These are phyloP conservation scores for Euwallacea similis DNA, from an alignment of 1,140 invertebrate species.

Conservation along the genomic window DNA sequence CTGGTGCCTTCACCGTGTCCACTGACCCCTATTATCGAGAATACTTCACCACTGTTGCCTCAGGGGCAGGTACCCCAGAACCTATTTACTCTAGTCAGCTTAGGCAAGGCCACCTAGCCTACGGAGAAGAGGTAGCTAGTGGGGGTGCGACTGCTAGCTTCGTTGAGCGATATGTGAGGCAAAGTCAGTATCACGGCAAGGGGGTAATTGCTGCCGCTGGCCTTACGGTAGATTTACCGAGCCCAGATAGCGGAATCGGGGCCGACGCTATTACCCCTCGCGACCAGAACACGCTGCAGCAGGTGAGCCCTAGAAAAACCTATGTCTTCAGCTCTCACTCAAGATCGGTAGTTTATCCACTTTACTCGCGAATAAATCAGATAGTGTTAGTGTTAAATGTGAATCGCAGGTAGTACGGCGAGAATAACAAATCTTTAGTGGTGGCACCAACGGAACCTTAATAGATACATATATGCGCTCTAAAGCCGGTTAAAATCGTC, in stretches of 20 bases:
- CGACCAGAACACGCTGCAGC: slow-evolving; percentile 84
- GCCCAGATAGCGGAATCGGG: slow-evolving; percentile 89
- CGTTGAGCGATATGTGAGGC: slow-evolving; percentile 60
- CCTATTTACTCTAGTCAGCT: slow-evolving; percentile 58
- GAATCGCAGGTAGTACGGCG: too few relatives aligned
- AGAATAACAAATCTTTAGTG: too few relatives aligned
- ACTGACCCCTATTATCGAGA: slow-evolving; percentile 59
- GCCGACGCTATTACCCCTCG: slow-evolving; percentile 87
- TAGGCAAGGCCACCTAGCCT: slow-evolving; percentile 57
- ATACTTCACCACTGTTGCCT: slow-evolving; percentile 56
- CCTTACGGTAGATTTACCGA: slow-evolving; percentile 87
- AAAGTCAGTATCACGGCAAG: slow-evolving; percentile 57
- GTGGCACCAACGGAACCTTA: too few relatives aligned
- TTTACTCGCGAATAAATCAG: background rate
- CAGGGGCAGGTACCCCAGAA: slow-evolving; percentile 53
- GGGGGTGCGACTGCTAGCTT: slow-evolving; percentile 55
- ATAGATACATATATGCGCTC: too few relatives aligned
- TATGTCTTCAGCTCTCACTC: slow-evolving; percentile 25
- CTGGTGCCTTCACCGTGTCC: slow-evolving; percentile 52
- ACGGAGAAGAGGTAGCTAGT: slow-evolving; percentile 53
- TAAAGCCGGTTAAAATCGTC: too few relatives aligned
- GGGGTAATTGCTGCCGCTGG: slow-evolving; percentile 65
- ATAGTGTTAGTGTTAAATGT: too few relatives aligned
- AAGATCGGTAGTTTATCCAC: slow-evolving; percentile 19
- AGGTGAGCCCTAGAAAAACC: slow-evolving; percentile 64